Evolutionary conservation across 1,140 invertebrate genomes (phyloP).

Genomic region (Papilio polytes): DNA sequence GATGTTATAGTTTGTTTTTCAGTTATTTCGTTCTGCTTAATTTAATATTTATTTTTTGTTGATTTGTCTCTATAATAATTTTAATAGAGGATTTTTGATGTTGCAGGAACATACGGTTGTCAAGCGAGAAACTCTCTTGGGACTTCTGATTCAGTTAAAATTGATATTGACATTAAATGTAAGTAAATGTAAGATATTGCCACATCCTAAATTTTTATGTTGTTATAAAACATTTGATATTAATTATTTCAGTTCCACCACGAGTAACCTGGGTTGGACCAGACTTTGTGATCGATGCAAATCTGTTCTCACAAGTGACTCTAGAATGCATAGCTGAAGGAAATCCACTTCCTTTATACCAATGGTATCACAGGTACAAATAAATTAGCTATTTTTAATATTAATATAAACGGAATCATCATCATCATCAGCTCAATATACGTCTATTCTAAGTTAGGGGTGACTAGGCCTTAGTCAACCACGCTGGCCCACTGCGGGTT

Average conservation of each 20-base stretch:
- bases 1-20: neutral
- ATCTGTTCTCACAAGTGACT: constrained; percentile 90
- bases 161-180: constrained; percentile 95
- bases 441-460: too few relatives aligned
- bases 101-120: constrained; percentile 87
- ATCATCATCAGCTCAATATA: too few relatives aligned
- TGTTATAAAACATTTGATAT: neutral
- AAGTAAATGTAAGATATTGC: constrained; percentile 76
- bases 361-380: constrained; percentile 89
- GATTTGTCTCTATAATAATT: neutral
- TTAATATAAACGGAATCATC: neutral
- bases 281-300: constrained; percentile 89
- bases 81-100: neutral
- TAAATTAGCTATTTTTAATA: neutral
- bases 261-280: constrained; percentile 93
- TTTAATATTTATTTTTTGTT: too few relatives aligned
- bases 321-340: constrained; percentile 93
- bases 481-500: too few relatives aligned
- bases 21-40: neutral
- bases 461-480: too few relatives aligned
- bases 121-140: constrained; percentile 92
- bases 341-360: constrained; percentile 91
- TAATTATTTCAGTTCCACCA: constrained; percentile 87
- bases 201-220: neutral
- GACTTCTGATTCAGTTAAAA: constrained; percentile 90